Conservation (phyloP, 2,113 vertebrate species). For the Vicugna pacos region DNA sequence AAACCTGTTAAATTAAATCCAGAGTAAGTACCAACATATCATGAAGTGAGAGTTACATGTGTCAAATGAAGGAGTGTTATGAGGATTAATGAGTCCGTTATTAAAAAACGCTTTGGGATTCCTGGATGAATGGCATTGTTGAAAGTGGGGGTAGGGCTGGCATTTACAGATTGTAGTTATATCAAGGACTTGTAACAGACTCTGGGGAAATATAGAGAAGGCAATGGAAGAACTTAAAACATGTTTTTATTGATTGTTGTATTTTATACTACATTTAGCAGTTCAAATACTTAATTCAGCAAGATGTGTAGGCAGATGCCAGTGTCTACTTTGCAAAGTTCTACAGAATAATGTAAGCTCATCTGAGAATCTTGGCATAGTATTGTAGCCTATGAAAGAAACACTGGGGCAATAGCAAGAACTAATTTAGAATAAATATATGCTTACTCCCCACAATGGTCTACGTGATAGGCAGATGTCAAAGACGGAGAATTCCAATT, state of each 20-base stretch:
- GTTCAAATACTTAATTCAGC: slow-evolving; percentile 44
- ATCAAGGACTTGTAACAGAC: slow-evolving; percentile 63
- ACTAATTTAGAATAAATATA: not conserved
- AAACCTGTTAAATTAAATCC: slow-evolving; percentile 86
- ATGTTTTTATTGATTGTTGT: slow-evolving; percentile 52
- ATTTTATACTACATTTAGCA: slow-evolving; percentile 47
- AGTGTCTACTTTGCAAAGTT: slow-evolving; percentile 27
- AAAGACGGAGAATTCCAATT: not conserved
- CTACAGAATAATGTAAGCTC: not conserved
- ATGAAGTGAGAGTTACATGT: slow-evolving; percentile 79
- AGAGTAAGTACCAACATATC: slow-evolving; percentile 82
- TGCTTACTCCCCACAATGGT: not conserved
- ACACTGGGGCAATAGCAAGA: not conserved
- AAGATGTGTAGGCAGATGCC: slow-evolving; percentile 24
- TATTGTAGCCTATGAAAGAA: not conserved
- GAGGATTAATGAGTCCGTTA: slow-evolving; percentile 83
- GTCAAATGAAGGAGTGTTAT: slow-evolving; percentile 82
- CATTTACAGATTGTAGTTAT: slow-evolving; percentile 62
- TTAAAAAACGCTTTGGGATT: slow-evolving; percentile 78
- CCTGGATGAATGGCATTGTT: slow-evolving; percentile 73
- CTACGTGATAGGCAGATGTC: not conserved
- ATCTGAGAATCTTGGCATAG: not conserved
- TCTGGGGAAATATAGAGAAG: slow-evolving; percentile 73
- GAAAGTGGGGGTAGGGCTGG: slow-evolving; percentile 65
- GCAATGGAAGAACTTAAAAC: slow-evolving; percentile 48